Evolutionary conservation across 2,888 invertebrate species (phyloP).

Genomic region (Unio pictorum): DNA sequence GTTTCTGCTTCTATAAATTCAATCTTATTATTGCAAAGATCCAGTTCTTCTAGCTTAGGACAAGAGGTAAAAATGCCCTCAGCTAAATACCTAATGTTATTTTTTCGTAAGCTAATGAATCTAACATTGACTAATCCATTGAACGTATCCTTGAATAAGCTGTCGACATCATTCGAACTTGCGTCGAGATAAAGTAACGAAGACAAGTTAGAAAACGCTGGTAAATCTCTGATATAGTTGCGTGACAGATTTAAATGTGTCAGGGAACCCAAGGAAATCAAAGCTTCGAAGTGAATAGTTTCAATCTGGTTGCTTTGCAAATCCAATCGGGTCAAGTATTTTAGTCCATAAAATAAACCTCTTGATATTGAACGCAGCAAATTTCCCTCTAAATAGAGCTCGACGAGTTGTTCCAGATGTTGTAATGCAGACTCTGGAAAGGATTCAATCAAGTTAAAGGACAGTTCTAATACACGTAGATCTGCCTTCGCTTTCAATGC

Average conservation of each 20-base stretch:
- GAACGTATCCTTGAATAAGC: conserved; percentile 28
- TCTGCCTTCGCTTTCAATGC: too few relatives aligned
- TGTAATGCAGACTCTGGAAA: too few relatives aligned
- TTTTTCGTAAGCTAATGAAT: conserved; percentile 28
- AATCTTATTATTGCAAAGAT: conserved; percentile 40
- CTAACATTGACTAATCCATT: conserved; percentile 26
- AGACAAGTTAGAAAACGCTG: conserved; percentile 13
- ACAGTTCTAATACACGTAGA: too few relatives aligned
- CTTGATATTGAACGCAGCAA: conserved; percentile 22
- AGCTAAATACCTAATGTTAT: conserved; percentile 28
- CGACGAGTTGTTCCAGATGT: conserved; percentile 4
- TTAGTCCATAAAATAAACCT: conserved; percentile 25
- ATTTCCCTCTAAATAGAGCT: conserved; percentile 35
- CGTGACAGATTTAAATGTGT: conserved; percentile 25
- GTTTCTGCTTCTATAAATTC: conserved; percentile 34
- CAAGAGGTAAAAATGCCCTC: conserved; percentile 39
- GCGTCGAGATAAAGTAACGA: conserved; percentile 30
- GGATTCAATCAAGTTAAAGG: too few relatives aligned
- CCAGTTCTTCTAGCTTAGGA: conserved; percentile 27
- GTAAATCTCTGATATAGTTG: conserved; percentile 23
- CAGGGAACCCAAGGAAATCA: conserved; percentile 11
- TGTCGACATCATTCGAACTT: conserved; percentile 33
- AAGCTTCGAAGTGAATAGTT: conserved; percentile 13
- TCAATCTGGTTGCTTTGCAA: conserved; percentile 34
- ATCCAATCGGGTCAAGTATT: conserved; percentile 20